Conservation (phyloP, 2,797 vertebrate species). For the Sternarchorhynchus goeldii region DNA sequence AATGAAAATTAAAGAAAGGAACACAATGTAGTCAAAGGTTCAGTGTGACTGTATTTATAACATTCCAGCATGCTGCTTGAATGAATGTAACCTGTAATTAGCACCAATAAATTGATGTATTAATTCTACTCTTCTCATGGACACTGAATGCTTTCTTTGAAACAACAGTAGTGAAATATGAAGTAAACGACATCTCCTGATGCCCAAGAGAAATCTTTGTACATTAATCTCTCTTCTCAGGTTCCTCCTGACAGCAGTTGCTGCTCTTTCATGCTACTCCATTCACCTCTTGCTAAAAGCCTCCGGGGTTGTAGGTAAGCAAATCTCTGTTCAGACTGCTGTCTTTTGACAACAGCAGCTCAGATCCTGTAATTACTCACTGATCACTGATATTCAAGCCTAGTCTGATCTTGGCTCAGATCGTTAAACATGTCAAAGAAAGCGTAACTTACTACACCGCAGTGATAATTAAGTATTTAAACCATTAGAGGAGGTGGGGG, state of each 20-base stretch:
- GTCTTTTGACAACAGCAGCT: not conserved
- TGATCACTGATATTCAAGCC: not conserved
- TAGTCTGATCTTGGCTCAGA: not conserved
- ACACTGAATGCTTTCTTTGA: too few species aligned
- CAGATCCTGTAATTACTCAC: not conserved
- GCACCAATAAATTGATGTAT: too few species aligned
- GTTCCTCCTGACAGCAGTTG: constrained; percentile 89
- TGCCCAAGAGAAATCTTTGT: too few species aligned
- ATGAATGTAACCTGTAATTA: too few species aligned
- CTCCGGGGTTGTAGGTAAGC: constrained; percentile 93
- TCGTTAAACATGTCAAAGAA: not conserved
- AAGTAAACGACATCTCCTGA: too few species aligned
- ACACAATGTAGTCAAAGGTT: too few species aligned
- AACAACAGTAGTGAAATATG: too few species aligned
- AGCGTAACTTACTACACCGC: too few species aligned
- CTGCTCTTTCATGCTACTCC: constrained; percentile 90
- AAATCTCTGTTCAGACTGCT: not conserved
- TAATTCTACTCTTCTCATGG: too few species aligned
- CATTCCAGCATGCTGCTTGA: too few species aligned
- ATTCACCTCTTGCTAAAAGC: constrained; percentile 95
- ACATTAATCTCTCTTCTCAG: constrained; percentile 66
- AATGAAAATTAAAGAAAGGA: too few species aligned
- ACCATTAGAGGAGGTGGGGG: not conserved
- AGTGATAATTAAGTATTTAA: not conserved
- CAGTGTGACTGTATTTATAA: too few species aligned